Evolutionary conservation across 2,113 vertebrate species (phyloP).

Genomic region (Tachuris rubrigastra): DNA sequence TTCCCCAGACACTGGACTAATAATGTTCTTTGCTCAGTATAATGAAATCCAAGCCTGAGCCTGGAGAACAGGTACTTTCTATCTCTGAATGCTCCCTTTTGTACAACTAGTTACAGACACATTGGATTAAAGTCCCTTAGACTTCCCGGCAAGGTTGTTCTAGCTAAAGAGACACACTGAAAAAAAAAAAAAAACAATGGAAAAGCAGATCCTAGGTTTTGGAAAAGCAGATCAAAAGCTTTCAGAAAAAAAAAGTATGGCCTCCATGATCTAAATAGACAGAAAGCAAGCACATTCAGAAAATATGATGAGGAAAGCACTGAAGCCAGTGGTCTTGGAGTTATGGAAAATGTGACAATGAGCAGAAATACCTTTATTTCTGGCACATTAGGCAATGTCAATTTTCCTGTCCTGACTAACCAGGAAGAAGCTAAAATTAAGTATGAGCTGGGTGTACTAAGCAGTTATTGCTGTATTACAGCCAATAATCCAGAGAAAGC

Average conservation of each 20-base stretch:
- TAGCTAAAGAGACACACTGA: neutral
- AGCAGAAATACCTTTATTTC: neutral
- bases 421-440: neutral
- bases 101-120: neutral
- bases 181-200: neutral
- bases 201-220: neutral
- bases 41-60: neutral
- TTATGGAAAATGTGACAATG: neutral
- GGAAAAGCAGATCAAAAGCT: neutral
- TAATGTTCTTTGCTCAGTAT: neutral
- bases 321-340: neutral
- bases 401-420: neutral
- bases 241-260: neutral
- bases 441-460: neutral
- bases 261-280: neutral
- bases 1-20: neutral
- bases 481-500: neutral
- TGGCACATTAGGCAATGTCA: neutral
- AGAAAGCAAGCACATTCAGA: neutral
- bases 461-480: neutral
- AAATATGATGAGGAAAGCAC: neutral
- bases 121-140: neutral
- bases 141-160: neutral
- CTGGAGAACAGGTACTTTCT: neutral
- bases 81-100: neutral